Conservation (phyloP, 2,797 vertebrate species). For the Acanthiza pusilla region DNA sequence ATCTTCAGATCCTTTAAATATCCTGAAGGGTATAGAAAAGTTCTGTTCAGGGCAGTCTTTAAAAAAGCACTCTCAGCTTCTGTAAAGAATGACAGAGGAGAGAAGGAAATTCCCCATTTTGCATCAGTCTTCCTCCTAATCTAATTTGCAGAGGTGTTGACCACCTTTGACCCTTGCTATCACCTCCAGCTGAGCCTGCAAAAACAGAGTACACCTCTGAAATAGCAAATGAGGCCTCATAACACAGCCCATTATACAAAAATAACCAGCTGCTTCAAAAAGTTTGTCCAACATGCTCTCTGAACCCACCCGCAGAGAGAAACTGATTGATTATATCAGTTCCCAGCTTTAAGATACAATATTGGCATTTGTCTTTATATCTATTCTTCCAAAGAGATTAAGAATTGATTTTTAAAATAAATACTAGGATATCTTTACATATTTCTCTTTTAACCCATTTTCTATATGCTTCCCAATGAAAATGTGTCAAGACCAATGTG, state of each 20-base stretch:
- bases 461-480: conserved; percentile 18
- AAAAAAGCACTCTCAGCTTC: neutral
- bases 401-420: neutral
- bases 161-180: neutral
- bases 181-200: neutral
- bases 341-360: neutral
- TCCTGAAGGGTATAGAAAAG: neutral
- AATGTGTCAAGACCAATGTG: conserved; percentile 53
- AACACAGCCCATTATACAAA: neutral
- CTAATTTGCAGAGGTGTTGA: neutral
- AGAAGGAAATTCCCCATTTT: neutral
- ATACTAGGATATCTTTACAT: neutral
- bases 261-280: neutral
- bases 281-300: neutral
- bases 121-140: neutral
- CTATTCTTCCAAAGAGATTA: neutral
- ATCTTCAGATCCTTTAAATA: neutral
- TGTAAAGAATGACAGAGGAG: neutral
- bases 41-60: neutral
- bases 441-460: neutral
- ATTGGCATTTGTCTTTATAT: neutral
- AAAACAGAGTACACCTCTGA: neutral
- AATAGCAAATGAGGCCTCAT: neutral
- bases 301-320: neutral
- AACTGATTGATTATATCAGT: neutral